Conservation (phyloP, 2,113 vertebrate genomes). For the Capra hircus region DNA sequence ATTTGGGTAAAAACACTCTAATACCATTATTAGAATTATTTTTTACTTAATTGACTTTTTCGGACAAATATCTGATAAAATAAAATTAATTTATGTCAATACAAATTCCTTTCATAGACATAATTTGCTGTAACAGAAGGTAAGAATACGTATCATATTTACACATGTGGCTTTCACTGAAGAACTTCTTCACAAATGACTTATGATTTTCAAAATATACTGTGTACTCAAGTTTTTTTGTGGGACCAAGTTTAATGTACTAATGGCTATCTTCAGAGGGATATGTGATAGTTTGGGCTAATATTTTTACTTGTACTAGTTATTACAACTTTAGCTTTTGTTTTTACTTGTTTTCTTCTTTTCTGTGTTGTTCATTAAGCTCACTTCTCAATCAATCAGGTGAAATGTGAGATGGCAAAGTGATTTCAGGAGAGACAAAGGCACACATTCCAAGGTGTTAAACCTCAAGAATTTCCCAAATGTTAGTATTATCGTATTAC, state of each 20-base stretch:
- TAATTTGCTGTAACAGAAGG: background rate
- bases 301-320: background rate
- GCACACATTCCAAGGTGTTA: background rate
- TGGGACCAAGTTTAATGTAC: background rate
- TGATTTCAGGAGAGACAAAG: background rate
- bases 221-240: background rate
- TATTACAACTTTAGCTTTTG: background rate
- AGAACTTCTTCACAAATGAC: background rate
- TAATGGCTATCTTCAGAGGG: background rate
- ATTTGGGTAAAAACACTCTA: background rate
- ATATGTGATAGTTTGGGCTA: background rate
- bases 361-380: background rate
- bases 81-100: background rate
- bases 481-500: background rate
- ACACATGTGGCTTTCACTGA: background rate
- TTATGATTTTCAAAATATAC: background rate
- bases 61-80: background rate
- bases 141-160: background rate
- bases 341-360: background rate
- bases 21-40: background rate
- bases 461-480: background rate
- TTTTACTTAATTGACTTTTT: background rate
- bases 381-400: background rate
- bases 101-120: background rate
- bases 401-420: background rate